These are phyloP conservation scores for Nephrotoma flavescens DNA, from an alignment of 2,888 invertebrate genomes.

Conservation along the genomic window DNA sequence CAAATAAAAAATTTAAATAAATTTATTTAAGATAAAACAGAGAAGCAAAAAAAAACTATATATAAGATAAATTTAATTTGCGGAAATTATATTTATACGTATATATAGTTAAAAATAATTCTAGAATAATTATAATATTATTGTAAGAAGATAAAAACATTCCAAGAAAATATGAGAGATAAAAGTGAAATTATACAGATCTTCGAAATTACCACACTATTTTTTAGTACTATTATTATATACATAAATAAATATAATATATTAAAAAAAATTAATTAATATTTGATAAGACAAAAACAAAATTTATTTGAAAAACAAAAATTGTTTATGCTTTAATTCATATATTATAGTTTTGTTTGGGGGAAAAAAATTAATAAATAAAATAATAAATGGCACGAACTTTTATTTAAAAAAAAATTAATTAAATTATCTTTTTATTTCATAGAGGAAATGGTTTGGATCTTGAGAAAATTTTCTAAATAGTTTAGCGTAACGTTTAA, in stretches of 20 bases:
- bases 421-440: no score
- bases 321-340: not conserved
- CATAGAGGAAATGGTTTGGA: no score
- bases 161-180: not conserved
- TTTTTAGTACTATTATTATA: not conserved
- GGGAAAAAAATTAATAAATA: not conserved
- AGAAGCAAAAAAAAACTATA: not conserved
- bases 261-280: not conserved
- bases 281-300: not conserved
- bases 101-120: not conserved
- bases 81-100: not conserved
- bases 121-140: not conserved
- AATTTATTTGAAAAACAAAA: not conserved
- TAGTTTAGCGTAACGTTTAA: no score
- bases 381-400: not conserved
- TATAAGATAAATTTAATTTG: not conserved
- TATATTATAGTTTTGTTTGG: not conserved
- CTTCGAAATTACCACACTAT: not conserved
- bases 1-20: not conserved
- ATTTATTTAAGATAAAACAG: not conserved
- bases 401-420: not conserved
- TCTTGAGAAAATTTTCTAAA: no score
- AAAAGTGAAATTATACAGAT: not conserved
- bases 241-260: not conserved
- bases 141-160: not conserved